Conservation (phyloP, 2,888 invertebrate species). For the Apocheima hispidaria region DNA sequence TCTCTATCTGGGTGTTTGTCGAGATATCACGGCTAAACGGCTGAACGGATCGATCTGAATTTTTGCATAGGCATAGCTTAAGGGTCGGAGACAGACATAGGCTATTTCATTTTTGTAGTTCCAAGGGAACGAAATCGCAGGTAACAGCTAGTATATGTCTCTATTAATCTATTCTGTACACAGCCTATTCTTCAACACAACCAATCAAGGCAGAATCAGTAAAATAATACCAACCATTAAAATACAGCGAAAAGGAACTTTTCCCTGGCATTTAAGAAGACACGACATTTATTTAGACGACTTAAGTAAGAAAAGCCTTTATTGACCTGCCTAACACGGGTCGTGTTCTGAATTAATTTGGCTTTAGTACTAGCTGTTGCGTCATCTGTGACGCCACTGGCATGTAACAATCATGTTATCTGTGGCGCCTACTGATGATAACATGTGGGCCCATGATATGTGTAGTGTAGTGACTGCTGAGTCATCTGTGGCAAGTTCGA, state of each 20-base stretch:
- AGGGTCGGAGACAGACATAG: too few species aligned
- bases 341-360: conserved; percentile 60
- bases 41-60: too few species aligned
- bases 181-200: neutral
- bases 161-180: too few species aligned
- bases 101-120: too few species aligned
- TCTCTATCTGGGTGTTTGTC: too few species aligned
- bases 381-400: conserved; percentile 6
- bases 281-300: conserved; percentile 40
- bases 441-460: conserved; percentile 13
- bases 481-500: conserved; percentile 15
- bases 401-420: conserved; percentile 14
- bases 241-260: conserved; percentile 1
- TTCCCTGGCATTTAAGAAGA: conserved; percentile 13
- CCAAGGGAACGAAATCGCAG: too few species aligned
- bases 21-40: too few species aligned
- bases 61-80: too few species aligned
- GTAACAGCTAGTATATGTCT: too few species aligned
- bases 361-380: conserved; percentile 21
- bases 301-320: conserved; percentile 51
- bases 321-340: conserved; percentile 52
- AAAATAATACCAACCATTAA: conserved; percentile 8
- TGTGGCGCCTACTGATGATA: conserved; percentile 10
- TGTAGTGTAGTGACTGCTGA: conserved; percentile 9
- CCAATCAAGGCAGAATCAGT: neutral